Evolutionary conservation across 2,888 invertebrate species (phyloP).

Genomic region (Campoletis raptor): DNA sequence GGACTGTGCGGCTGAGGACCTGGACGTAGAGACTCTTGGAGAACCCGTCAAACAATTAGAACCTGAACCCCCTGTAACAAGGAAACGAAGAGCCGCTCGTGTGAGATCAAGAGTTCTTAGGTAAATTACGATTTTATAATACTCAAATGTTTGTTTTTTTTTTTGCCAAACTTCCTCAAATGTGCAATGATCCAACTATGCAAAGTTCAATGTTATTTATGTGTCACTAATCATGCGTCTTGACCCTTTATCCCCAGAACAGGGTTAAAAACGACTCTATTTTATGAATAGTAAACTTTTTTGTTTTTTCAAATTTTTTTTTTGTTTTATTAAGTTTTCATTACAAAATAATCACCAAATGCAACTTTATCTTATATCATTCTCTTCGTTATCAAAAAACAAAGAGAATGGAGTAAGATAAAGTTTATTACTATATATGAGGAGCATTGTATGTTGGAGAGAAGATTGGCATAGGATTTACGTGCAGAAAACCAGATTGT

Average conservation of each 20-base stretch:
- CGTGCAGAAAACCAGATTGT: too few species aligned
- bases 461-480: too few species aligned
- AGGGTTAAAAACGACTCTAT: too few species aligned
- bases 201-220: too few species aligned
- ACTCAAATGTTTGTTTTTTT: not conserved
- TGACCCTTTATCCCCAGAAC: too few species aligned
- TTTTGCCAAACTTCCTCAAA: not conserved
- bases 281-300: not conserved
- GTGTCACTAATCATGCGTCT: too few species aligned
- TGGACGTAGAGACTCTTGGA: constrained; percentile 47
- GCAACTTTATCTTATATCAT: too few species aligned
- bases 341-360: not conserved
- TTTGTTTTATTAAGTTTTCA: not conserved
- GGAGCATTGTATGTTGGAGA: too few species aligned
- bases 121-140: constrained; percentile 62
- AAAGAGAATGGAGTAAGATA: not conserved
- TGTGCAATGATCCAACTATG: not conserved
- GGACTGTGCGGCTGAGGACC: not conserved
- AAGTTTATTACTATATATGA: too few species aligned
- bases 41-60: constrained; percentile 49
- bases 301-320: not conserved
- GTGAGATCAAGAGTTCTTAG: constrained; percentile 78
- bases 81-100: constrained; percentile 78
- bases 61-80: constrained; percentile 73
- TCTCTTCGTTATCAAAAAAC: not conserved